Evolutionary conservation across 1,140 invertebrate genomes (phyloP), one percentile per base, ranked within the genome.

Genomic region (Zaprionus vittiger): DNA sequence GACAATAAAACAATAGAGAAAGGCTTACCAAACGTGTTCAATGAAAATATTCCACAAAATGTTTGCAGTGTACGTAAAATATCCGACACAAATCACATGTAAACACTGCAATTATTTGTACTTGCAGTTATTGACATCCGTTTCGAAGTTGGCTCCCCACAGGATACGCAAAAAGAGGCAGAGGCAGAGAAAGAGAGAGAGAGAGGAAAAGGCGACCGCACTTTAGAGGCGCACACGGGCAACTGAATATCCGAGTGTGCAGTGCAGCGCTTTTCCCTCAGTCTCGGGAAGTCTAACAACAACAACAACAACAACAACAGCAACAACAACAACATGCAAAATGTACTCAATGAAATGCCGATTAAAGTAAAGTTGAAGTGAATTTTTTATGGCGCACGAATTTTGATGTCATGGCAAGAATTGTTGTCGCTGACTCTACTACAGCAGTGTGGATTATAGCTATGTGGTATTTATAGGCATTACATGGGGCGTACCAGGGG

Each of bases 311-410:
- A 20, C 20, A 20, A 20, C 20, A 69, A 12, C 15, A 20, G 1
- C 20, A 20, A 20, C 20, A 47, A 55, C 34, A 74, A 74, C 47
- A 61, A 38, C 49, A 73, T 73, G 69, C 34, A 66, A 80, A 73
- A 78, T 71, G 47, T 80, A 67, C 80, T 77, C 84, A 87, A 89
- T 86, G 83, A 86, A 87, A 80, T 87, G 73, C 77, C 69, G 83
- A 86, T 87, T 86, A 87, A 73, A 81, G 80, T 79, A 81, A 47
- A 87, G 85, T 74, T 75, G 66, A 77, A 80, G 77, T 62, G 38
- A 64, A 64, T 68, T 57, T 65, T 77, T 77, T 47, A 62, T 74
- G 49, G 56, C 68, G 56, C 84, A 87, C 83, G 83, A 87, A 87
- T 81, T 81, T 83, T 89, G 80, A 83, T 87, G 83, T 87, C 84